These are phyloP conservation scores for Rhamnusium bicolor DNA, from an alignment of 2,888 invertebrate genomes.

Conservation along the genomic window DNA sequence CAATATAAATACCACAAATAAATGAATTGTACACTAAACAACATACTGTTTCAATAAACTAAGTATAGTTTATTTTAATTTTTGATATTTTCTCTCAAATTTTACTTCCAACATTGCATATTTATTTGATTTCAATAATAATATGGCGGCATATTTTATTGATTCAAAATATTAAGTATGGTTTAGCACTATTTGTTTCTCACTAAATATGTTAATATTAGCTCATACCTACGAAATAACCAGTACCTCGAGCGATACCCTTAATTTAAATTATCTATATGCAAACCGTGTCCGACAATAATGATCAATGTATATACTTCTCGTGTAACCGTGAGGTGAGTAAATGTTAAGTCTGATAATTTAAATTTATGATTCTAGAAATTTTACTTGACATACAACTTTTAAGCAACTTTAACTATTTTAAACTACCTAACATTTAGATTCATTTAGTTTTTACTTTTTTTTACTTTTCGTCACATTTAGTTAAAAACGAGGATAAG, in stretches of 20 bases:
- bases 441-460: no score
- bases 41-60: no score
- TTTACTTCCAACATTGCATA: no score
- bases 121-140: background rate
- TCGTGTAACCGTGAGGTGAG: background rate
- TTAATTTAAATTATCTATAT: background rate
- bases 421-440: no score
- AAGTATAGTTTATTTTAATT: no score
- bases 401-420: background rate
- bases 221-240: background rate
- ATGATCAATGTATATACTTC: background rate
- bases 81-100: no score
- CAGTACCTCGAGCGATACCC: no score
- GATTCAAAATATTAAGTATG: background rate
- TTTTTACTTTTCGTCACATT: no score
- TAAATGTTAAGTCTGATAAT: background rate
- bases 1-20: no score
- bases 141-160: background rate
- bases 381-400: background rate
- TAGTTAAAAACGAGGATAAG: no score
- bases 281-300: background rate
- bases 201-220: background rate
- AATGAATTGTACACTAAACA: no score
- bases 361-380: background rate
- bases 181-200: background rate